phyloP scores from a whole-genome alignment of 1,140 invertebrate genomes.

The Gryllus bimaculatus region DNA sequence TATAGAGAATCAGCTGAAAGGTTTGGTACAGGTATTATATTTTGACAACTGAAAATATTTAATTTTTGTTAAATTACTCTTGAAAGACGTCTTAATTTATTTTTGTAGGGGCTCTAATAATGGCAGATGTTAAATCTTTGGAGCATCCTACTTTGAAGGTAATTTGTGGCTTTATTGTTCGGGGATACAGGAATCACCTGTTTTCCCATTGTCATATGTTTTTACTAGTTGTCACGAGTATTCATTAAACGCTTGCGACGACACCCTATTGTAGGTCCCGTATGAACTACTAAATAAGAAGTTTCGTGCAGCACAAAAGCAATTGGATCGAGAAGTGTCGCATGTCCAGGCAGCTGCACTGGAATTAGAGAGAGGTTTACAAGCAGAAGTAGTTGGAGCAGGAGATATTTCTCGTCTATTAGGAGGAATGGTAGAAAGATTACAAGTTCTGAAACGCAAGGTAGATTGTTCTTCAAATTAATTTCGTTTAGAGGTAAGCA shows the following conservation, averaged over 20 bases:
- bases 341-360: conserved; percentile 67
- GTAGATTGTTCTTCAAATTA: conserved; percentile 29
- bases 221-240: not conserved
- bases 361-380: conserved; percentile 72
- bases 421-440: conserved; percentile 66
- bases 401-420: conserved; percentile 70
- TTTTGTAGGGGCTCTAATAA: not conserved
- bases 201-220: not conserved
- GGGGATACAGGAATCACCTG: not conserved
- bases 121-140: conserved; percentile 20
- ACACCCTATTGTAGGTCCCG: conserved; percentile 68
- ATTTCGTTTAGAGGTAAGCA: not conserved
- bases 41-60: not conserved
- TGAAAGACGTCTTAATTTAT: too few relatives aligned
- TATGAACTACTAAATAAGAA: conserved; percentile 98
- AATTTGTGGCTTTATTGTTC: not conserved
- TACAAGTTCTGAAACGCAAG: conserved; percentile 86
- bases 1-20: not conserved
- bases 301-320: conserved; percentile 89
- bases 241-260: not conserved
- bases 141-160: conserved; percentile 21
- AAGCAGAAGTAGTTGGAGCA: conserved; percentile 39
- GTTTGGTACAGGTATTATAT: not conserved
- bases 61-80: not conserved
- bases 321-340: conserved; percentile 84